Evolutionary conservation across 1,140 invertebrate species (phyloP).

Genomic region (Neodiprion pinetum): DNA sequence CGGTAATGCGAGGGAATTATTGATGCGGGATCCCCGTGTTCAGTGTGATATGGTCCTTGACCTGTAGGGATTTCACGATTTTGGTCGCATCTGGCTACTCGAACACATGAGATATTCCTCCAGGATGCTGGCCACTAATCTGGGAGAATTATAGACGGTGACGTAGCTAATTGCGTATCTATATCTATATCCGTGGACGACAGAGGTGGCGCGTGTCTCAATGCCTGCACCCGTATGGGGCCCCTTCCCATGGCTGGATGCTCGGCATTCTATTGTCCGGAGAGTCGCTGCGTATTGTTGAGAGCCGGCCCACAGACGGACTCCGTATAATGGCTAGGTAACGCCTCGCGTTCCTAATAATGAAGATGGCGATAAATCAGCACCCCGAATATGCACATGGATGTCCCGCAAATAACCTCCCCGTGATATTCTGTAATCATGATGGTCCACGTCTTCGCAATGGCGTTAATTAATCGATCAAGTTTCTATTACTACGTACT

Average conservation of each 20-base stretch:
- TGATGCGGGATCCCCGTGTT: background rate
- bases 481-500: too few relatives aligned
- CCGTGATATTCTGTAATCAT: constrained; percentile 63
- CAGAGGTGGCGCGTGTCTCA: constrained; percentile 50
- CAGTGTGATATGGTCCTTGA: background rate
- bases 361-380: constrained; percentile 65
- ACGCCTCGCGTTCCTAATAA: constrained; percentile 62
- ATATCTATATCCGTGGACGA: constrained; percentile 41
- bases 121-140: constrained; percentile 46
- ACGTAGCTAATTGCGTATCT: constrained; percentile 62
- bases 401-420: constrained; percentile 62
- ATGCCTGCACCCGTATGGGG: constrained; percentile 51
- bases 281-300: constrained; percentile 21
- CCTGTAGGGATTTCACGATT: background rate
- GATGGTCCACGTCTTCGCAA: constrained; percentile 15
- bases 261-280: constrained; percentile 25
- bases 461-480: too few relatives aligned
- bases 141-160: constrained; percentile 50
- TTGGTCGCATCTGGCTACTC: background rate
- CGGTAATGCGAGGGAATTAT: background rate
- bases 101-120: constrained; percentile 34
- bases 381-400: constrained; percentile 61
- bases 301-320: constrained; percentile 8
- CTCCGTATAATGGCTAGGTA: constrained; percentile 52
- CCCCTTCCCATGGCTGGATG: constrained; percentile 14